Percentiles rank a stretch among this genome's conserved stretches.
phyloP scores from a whole-genome alignment of 2,797 vertebrate species.

The Gallirallus australis region DNA sequence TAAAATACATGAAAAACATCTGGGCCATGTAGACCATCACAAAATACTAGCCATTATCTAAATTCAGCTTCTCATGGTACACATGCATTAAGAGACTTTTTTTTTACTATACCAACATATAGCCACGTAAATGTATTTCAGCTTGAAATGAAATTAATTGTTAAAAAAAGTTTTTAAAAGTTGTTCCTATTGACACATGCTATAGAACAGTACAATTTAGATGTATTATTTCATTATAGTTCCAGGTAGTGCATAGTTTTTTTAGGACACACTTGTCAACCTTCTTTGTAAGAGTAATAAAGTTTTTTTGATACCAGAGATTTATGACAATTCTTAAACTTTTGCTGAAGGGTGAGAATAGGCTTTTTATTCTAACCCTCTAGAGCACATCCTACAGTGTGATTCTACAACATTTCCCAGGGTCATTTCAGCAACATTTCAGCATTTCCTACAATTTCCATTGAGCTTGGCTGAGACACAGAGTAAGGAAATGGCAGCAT shows the following conservation, averaged over 20 bases:
- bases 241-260: not conserved
- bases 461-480: not conserved
- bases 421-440: not conserved
- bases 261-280: not conserved
- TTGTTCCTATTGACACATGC: not conserved
- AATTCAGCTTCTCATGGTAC: not conserved
- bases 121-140: not conserved
- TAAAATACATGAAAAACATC: constrained; percentile 67
- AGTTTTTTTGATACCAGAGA: not conserved
- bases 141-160: not conserved
- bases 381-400: too few species aligned
- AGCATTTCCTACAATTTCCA: not conserved
- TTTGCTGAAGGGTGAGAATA: not conserved
- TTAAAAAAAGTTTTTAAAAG: not conserved
- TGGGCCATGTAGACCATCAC: not conserved
- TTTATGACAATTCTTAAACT: not conserved
- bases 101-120: not conserved
- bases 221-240: not conserved
- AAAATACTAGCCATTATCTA: not conserved
- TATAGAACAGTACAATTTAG: not conserved
- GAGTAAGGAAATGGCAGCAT: not conserved
- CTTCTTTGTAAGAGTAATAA: not conserved
- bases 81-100: not conserved
- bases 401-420: not conserved
- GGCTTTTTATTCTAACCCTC: not conserved